These are phyloP conservation scores for Dipus sagitta DNA, from an alignment of 2,797 vertebrate genomes.

Conservation along the genomic window DNA sequence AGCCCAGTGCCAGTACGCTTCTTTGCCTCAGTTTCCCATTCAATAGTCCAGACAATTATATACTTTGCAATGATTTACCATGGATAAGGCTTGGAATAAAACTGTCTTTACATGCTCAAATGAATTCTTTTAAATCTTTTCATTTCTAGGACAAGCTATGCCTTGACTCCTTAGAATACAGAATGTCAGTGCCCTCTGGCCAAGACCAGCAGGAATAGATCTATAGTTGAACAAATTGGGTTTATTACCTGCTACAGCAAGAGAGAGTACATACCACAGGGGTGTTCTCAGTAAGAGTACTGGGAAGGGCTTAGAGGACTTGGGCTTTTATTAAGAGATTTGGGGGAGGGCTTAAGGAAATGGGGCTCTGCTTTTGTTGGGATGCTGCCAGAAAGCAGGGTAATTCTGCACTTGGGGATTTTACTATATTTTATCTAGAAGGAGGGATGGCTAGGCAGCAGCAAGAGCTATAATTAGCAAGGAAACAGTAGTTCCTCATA, in stretches of 20 bases:
- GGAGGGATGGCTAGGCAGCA: background rate
- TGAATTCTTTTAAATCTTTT: conserved; percentile 39
- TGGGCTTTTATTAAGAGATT: conserved; percentile 47
- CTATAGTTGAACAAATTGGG: conserved; percentile 5
- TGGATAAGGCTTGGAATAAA: background rate
- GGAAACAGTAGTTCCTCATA: background rate
- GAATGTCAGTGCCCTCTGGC: background rate
- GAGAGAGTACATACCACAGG: background rate
- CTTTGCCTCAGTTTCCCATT: conserved; percentile 18
- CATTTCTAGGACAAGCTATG: conserved; percentile 31
- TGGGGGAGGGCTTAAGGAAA: conserved; percentile 47
- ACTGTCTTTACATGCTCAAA: conserved; percentile 1
- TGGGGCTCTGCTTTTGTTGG: conserved; percentile 9
- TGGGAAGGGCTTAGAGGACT: conserved; percentile 20
- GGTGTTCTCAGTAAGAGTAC: background rate
- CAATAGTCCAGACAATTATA: background rate
- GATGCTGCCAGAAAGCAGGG: conserved; percentile 38
- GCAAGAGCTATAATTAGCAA: conserved; percentile 36
- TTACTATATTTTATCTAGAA: conserved; percentile 54
- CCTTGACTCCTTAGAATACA: background rate
- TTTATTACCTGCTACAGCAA: conserved; percentile 1
- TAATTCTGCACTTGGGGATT: conserved; percentile 22
- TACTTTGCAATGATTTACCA: background rate
- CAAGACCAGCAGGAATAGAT: background rate
- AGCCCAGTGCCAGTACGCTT: background rate